These are phyloP conservation scores for Drosophila melanica DNA, from an alignment of 1,140 invertebrate genomes.

Conservation along the genomic window DNA sequence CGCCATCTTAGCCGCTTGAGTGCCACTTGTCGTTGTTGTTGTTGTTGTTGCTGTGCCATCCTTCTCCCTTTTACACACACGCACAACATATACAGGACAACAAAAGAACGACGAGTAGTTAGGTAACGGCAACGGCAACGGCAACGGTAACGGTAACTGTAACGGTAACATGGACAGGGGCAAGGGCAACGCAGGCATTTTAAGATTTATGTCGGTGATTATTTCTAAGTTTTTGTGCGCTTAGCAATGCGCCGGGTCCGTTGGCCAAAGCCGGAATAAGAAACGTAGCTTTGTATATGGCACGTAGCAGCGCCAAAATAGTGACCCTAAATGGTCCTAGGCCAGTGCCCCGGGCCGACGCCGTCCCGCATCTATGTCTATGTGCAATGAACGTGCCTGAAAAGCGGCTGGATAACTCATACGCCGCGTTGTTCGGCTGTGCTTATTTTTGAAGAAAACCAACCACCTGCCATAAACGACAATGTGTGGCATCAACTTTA, in stretches of 20 bases:
- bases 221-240: conserved; percentile 83
- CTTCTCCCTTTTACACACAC: not conserved
- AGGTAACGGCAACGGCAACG: conserved; percentile 34
- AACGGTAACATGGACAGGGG: conserved; percentile 5
- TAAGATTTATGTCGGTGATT: conserved; percentile 84
- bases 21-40: conserved; percentile 46
- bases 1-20: conserved; percentile 9
- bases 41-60: conserved; percentile 41
- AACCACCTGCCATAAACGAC: no score
- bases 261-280: not conserved
- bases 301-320: conserved; percentile 20
- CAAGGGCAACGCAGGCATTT: conserved; percentile 49
- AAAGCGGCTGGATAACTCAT: conserved; percentile 4
- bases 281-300: conserved; percentile 8
- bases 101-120: conserved; percentile 63
- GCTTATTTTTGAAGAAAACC: no score
- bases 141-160: conserved; percentile 31
- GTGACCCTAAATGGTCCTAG: conserved; percentile 12
- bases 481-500: not conserved
- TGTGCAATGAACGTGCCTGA: not conserved
- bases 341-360: not conserved
- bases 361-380: not conserved
- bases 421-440: conserved; percentile 5
- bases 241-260: conserved; percentile 53
- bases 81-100: conserved; percentile 16